These are phyloP conservation scores for Pseudoatta argentina DNA, from an alignment of 1,140 invertebrate genomes.

Conservation along the genomic window DNA sequence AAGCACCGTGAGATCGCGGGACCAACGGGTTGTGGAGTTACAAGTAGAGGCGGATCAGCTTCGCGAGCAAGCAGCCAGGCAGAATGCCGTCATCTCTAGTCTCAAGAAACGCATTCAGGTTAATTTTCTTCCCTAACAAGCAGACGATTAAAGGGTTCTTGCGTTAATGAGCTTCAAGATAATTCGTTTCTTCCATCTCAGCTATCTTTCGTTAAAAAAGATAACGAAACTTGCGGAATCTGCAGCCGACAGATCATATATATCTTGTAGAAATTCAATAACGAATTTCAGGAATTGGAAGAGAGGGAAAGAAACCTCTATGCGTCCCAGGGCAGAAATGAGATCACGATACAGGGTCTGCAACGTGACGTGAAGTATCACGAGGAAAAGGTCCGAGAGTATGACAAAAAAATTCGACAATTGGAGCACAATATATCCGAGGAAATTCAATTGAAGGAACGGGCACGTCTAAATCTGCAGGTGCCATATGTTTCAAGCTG, in stretches of 20 bases:
- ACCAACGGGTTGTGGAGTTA: conserved; percentile 89
- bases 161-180: conserved; percentile 1
- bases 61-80: conserved; percentile 92
- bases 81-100: conserved; percentile 92
- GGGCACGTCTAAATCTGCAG: conserved; percentile 78
- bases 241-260: not conserved
- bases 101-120: conserved; percentile 92
- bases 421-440: conserved; percentile 90
- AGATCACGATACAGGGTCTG: conserved; percentile 90
- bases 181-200: not conserved
- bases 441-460: conserved; percentile 87
- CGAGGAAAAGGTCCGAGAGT: conserved; percentile 91
- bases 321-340: conserved; percentile 88
- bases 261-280: conserved; percentile 19
- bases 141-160: not conserved
- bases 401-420: conserved; percentile 90
- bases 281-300: conserved; percentile 88
- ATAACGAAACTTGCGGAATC: not conserved
- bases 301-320: conserved; percentile 90
- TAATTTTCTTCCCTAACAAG: conserved; percentile 13
- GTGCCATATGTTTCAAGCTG: conserved; percentile 44
- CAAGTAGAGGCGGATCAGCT: conserved; percentile 91
- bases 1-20: conserved; percentile 88
- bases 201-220: not conserved
- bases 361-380: conserved; percentile 91